Evolutionary conservation across 2,888 invertebrate genomes (phyloP), one percentile per base, ranked within the genome.

Genomic region (Coelinius sp.): DNA sequence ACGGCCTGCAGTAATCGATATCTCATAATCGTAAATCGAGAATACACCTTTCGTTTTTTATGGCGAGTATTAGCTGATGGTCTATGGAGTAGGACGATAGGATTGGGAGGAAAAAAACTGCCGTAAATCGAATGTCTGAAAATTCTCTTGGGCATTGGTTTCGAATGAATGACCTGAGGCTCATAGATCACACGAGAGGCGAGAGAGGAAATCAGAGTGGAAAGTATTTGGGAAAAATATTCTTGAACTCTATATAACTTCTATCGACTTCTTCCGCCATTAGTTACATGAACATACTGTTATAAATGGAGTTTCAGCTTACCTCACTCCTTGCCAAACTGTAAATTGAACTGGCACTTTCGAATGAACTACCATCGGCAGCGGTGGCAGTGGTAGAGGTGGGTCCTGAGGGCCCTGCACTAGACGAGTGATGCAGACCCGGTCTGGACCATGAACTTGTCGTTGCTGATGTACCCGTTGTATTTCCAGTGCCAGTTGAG

Each of bases 281-380:
- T 7, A 41, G n/a, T 41, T 41, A 41, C 5, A 41, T 41, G 2
- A 41, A 41, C 41, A 41, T 41, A n/a, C 41, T 12, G 41, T 41
- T 41, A 41, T 41, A 10, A 41, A 41, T 41, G 41, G n/a, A 12
- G 41, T 41, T 41, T 41, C 5, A 31, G 31, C 74, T 75, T 70
- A 87, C 91, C 84, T 94, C 94, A 75, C 93, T 93, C 76, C 93
- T 91, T 41, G 94, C 93, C 62, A 92, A 89, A 77, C 94, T 94
- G 86, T 94, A 94, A 73, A 94, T 89, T 49, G 94, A 94, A 71
- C 94, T 94, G 75, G 94, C 94, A 86, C 95, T 95, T 88, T 95
- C 95, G 86, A 95, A 95, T n/a, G 95, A 95, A 77, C 94, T 95
- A 25, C 95, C 95, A 74, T 94, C 94, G 66, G 87, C 86, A 22